Percentiles rank a stretch among this genome's conserved stretches.
These are phyloP conservation scores for Clupea harengus DNA, from an alignment of 2,113 vertebrate genomes.

Conservation along the genomic window DNA sequence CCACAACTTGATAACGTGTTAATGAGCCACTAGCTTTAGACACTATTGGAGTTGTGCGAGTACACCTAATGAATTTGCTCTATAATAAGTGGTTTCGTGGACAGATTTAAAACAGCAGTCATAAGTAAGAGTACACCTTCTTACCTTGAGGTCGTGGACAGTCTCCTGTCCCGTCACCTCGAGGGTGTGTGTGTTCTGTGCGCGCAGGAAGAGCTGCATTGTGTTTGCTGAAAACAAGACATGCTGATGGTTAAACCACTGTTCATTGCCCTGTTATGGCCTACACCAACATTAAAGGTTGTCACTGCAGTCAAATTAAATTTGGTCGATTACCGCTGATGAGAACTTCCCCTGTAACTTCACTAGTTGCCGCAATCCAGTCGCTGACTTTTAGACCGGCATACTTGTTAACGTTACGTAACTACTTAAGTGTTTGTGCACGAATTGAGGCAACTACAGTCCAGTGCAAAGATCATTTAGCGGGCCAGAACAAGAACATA, in stretches of 20 bases:
- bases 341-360: neutral
- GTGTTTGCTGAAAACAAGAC: slow-evolving; percentile 53
- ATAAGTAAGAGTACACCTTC: neutral
- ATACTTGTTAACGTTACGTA: neutral
- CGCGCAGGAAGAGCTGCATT: slow-evolving; percentile 90
- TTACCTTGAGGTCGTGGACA: slow-evolving; percentile 83
- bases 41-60: no score
- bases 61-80: neutral
- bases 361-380: neutral
- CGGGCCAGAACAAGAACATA: neutral
- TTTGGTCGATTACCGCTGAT: neutral
- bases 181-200: slow-evolving; percentile 83
- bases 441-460: neutral
- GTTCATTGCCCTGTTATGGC: neutral
- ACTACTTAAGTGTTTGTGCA: neutral
- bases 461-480: neutral
- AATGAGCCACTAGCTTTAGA: no score
- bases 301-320: neutral
- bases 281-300: no score
- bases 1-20: no score
- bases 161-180: slow-evolving; percentile 88
- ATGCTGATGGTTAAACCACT: neutral
- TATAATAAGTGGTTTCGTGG: no score
- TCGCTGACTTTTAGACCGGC: neutral
- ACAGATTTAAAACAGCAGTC: no score